phyloP scores from a whole-genome alignment of 2,888 invertebrate genomes.

The Thera britannica region DNA sequence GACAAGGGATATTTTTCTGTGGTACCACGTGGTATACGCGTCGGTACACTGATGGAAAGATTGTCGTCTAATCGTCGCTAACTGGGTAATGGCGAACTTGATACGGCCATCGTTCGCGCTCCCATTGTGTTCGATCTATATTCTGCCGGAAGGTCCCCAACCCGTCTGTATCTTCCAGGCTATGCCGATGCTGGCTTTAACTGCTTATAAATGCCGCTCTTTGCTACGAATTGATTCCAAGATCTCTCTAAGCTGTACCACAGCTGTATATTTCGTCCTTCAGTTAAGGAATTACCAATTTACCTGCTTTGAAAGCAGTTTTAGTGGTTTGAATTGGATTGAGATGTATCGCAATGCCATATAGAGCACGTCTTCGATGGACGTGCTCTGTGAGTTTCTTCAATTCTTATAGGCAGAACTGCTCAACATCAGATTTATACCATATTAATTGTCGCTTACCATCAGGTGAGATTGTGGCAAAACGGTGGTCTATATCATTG shows the following conservation, averaged over 20 bases:
- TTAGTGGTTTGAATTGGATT: too few relatives aligned
- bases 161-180: constrained; percentile 1
- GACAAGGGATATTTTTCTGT: constrained; percentile 46
- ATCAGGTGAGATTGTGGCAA: too few relatives aligned
- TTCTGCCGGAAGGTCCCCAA: constrained; percentile 20
- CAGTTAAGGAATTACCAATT: too few relatives aligned
- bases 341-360: too few relatives aligned
- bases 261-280: too few relatives aligned
- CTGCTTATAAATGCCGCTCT: neutral
- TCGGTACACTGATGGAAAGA: constrained; percentile 71
- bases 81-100: constrained; percentile 78
- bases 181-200: neutral
- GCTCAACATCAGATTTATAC: too few relatives aligned
- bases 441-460: too few relatives aligned
- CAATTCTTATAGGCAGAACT: too few relatives aligned
- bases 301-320: too few relatives aligned
- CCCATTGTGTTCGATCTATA: constrained; percentile 41
- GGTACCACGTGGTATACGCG: constrained; percentile 57
- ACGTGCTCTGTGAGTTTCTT: too few relatives aligned
- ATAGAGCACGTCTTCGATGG: too few relatives aligned
- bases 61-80: constrained; percentile 73
- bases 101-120: constrained; percentile 54
- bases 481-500: too few relatives aligned
- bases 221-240: neutral
- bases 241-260: neutral